Evolutionary conservation across 35 echinoderm and acorn worm species (phyloP).

Genomic region (Stichopus chloronotus): DNA sequence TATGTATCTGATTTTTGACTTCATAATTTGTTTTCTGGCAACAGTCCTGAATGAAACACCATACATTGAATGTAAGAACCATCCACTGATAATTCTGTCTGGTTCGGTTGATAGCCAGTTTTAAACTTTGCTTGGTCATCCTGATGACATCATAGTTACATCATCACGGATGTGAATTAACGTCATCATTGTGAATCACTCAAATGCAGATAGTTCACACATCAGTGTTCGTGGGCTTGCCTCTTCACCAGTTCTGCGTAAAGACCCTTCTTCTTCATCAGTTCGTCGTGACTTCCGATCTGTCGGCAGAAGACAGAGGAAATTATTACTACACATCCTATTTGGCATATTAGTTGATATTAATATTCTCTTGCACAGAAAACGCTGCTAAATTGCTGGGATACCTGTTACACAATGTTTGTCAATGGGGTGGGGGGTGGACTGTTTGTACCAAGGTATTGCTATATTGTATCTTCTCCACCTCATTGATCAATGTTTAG

Average conservation of each 20-base stretch:
- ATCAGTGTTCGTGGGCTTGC: conserved; percentile 56
- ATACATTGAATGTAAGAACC: too few species aligned
- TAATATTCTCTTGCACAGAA: too few species aligned
- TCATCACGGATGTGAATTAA: not conserved
- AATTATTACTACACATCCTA: not conserved
- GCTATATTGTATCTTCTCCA: too few species aligned
- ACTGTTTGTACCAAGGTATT: too few species aligned
- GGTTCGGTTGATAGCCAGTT: not conserved
- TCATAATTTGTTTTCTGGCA: too few species aligned
- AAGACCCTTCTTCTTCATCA: conserved; percentile 88
- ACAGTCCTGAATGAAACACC: too few species aligned
- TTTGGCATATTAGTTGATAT: not conserved
- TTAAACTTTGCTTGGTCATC: not conserved
- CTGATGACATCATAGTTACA: not conserved
- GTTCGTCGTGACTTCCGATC: conserved; percentile 88
- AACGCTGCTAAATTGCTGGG: too few species aligned
- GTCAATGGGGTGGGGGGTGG: too few species aligned
- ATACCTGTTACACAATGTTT: too few species aligned
- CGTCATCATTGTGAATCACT: not conserved
- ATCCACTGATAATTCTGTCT: too few species aligned
- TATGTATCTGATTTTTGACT: too few species aligned
- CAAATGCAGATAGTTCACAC: not conserved
- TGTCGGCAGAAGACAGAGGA: conserved; percentile 32
- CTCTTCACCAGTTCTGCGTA: conserved; percentile 86
- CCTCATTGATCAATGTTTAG: too few species aligned